Base-by-base conservation (phyloP, 2,888 invertebrate species). In the Limnephilus rhombicus region DNA sequence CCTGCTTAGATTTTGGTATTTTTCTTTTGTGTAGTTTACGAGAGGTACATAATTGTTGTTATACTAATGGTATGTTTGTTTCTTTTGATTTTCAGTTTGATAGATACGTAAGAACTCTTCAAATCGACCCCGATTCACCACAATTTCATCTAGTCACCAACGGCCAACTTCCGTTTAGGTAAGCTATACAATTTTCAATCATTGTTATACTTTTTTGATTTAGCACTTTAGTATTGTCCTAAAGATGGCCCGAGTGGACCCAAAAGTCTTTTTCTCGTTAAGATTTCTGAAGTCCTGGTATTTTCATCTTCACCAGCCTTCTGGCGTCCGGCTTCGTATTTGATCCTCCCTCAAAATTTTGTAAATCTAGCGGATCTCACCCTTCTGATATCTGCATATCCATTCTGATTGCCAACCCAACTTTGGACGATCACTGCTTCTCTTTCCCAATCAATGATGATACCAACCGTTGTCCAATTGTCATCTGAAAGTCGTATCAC, bases 101-200 rank as follows among this genome's bases (percentile, higher is more conserved):
- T 95, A 97, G 97, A 94, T 98, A 98, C 96, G 97, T 98, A 94
- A 96, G 97, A 94, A 97, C 97, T 94, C 96, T 97, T 94, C 97
- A 97, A 94, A 97, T 97, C 94, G 97, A 97, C 95, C 97, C 97
- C 45, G 96, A 97, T 94, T 96, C 97, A 45, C 95, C 97, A 53
- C 96, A 96, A 94, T 97, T 97, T 95, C 97, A 97, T 95, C 96
- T 98, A 94, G 97, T 98, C 94, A 98, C 98, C 83, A 98, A 98
- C 94, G 98, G 98, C 93, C 98, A 98, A 94, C 96, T 97, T 93
- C 97, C 98, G 88, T 95, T 98, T 94, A 96, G 96, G 96, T 93
- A 37, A 91, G 68, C 81, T 49, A 29, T 68, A 68, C 7, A 68
- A 68, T n/a, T 68, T 9, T 68, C 68, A 68, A 68, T 24, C 9